phyloP scores from a whole-genome alignment of 92 coral and sea anemone species.

The Desmophyllum pertusum region DNA sequence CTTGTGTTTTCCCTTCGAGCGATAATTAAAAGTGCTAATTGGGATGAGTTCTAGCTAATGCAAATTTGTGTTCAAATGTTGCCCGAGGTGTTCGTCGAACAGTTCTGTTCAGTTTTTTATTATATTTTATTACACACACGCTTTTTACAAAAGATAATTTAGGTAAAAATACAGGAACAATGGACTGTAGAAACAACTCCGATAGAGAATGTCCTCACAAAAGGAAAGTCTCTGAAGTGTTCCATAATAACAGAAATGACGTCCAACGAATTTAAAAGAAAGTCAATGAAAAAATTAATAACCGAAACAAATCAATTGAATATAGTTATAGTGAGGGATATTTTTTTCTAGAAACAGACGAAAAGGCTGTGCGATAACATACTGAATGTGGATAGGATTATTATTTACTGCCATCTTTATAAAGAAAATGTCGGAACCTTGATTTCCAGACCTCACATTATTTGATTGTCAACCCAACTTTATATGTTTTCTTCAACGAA shows the following conservation, averaged over 20 bases:
- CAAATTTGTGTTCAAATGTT: neutral
- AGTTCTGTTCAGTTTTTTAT: too few relatives aligned
- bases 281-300: neutral
- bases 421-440: neutral
- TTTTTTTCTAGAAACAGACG: too few relatives aligned
- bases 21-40: neutral
- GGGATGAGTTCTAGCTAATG: neutral
- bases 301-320: neutral
- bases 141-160: too few relatives aligned
- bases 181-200: neutral
- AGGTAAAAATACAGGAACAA: too few relatives aligned
- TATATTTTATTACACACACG: too few relatives aligned
- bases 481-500: neutral
- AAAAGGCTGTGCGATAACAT: too few relatives aligned
- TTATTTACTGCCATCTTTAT: neutral
- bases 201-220: neutral
- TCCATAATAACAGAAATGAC: neutral
- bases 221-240: neutral
- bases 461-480: neutral
- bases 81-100: neutral
- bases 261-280: neutral
- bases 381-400: neutral
- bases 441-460: neutral
- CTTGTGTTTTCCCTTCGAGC: neutral
- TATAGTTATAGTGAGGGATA: neutral